phyloP scores from a whole-genome alignment of 2,797 vertebrate species.

The Gephyroberyx darwinii region DNA sequence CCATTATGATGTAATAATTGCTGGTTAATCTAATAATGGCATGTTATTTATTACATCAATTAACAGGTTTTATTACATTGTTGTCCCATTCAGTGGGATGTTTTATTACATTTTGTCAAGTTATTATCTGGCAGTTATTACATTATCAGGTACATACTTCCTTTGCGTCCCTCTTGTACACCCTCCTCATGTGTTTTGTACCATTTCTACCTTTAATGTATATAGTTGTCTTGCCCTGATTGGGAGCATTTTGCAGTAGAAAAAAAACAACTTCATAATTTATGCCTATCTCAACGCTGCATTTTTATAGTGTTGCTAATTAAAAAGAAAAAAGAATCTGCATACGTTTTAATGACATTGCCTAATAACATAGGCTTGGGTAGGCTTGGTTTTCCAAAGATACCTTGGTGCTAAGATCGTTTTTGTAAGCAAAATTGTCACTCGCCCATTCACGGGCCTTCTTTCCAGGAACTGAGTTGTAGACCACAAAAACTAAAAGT shows the following conservation, averaged over 20 bases:
- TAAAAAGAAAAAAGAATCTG: no score
- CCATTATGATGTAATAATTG: no score
- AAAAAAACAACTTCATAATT: conserved; percentile 51
- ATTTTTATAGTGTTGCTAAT: conserved; percentile 61
- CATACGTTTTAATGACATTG: conserved; percentile 31
- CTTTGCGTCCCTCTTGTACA: background rate
- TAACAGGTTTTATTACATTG: no score
- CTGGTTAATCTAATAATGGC: no score
- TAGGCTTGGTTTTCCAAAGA: conserved; percentile 10
- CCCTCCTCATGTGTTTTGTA: conserved; percentile 13
- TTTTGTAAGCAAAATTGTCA: background rate
- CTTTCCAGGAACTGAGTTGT: background rate
- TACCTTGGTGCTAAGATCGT: conserved; percentile 10
- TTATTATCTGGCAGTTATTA: background rate
- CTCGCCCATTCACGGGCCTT: background rate
- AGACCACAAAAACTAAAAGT: background rate
- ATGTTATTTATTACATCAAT: no score
- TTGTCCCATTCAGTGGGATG: no score
- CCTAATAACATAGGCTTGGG: conserved; percentile 30
- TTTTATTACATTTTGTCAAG: no score
- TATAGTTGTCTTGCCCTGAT: conserved; percentile 67
- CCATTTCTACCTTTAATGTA: conserved; percentile 53
- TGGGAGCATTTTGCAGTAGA: conserved; percentile 53
- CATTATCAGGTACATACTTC: conserved; percentile 3
- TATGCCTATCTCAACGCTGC: conserved; percentile 51